These are phyloP conservation scores for Mizuhopecten yessoensis DNA, from an alignment of 1,140 invertebrate genomes.

Conservation along the genomic window DNA sequence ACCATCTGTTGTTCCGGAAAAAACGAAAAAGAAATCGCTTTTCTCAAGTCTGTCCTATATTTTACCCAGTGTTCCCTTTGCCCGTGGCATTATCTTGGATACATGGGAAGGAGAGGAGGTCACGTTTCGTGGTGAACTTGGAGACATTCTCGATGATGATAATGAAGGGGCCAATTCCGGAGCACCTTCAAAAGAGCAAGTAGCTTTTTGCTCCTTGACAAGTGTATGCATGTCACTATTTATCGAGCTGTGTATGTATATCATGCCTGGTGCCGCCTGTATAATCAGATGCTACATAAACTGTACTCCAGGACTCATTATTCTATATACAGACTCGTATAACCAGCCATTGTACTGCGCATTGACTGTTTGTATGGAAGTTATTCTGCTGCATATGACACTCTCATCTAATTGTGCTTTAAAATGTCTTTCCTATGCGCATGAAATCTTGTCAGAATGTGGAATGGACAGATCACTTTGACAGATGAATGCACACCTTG, in stretches of 20 bases:
- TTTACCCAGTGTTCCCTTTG: conserved; percentile 1
- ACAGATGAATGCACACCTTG: background rate
- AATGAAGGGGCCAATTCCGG: background rate
- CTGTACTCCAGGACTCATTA: background rate
- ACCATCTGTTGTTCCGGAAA: background rate
- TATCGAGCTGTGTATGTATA: background rate
- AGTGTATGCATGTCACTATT: conserved; percentile 20
- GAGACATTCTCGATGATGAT: background rate
- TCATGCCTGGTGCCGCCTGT: conserved; percentile 10
- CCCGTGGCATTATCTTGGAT: background rate
- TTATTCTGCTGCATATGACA: background rate
- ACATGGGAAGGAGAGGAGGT: conserved; percentile 14
- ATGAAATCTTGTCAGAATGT: background rate
- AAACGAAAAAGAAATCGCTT: background rate
- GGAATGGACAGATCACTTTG: background rate
- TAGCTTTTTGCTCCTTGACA: conserved; percentile 18
- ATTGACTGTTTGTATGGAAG: background rate
- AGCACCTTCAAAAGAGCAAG: background rate
- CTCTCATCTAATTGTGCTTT: background rate
- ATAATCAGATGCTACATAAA: background rate
- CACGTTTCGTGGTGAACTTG: background rate
- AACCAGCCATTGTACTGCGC: background rate
- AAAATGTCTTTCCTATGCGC: background rate
- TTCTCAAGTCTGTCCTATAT: conserved; percentile 12
- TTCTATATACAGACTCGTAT: background rate